These are phyloP conservation scores for Chaenocephalus aceratus DNA, from an alignment of 2,113 vertebrate genomes.

Conservation along the genomic window DNA sequence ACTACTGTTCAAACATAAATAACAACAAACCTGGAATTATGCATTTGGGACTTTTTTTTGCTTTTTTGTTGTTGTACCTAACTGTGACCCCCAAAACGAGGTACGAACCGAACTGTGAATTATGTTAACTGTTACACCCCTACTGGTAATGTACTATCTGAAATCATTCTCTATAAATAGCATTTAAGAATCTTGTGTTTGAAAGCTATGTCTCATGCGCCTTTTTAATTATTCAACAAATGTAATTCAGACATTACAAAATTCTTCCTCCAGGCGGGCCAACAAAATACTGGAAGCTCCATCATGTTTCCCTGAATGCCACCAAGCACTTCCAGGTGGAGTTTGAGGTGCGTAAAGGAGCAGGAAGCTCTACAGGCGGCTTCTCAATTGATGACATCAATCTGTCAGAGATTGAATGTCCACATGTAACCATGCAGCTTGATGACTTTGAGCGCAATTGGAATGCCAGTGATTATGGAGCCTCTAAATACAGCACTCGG, in stretches of 20 bases:
- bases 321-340: constrained; percentile 83
- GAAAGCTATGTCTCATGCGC: too few species aligned
- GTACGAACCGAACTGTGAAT: too few species aligned
- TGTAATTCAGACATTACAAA: neutral
- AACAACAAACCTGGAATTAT: too few species aligned
- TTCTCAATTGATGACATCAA: constrained; percentile 92
- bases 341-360: constrained; percentile 84
- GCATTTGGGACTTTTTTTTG: too few species aligned
- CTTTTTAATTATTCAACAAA: neutral
- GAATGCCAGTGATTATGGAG: constrained; percentile 15
- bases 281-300: constrained; percentile 84
- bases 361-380: constrained; percentile 81
- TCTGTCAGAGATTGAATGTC: constrained; percentile 88
- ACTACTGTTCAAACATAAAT: too few species aligned
- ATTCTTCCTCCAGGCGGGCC: constrained; percentile 43
- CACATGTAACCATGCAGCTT: constrained; percentile 85
- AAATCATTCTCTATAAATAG: constrained; percentile 42
- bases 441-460: constrained; percentile 79
- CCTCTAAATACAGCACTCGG: constrained; percentile 76
- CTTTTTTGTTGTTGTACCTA: too few species aligned
- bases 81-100: too few species aligned
- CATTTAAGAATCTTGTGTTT: too few species aligned
- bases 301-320: constrained; percentile 77
- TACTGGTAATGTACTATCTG: constrained; percentile 65
- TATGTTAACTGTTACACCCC: too few species aligned